Evolutionary conservation across 2,113 vertebrate genomes (phyloP), one percentile per base, ranked within the genome.

Genomic region (Dolichallabes microphthalmus): DNA sequence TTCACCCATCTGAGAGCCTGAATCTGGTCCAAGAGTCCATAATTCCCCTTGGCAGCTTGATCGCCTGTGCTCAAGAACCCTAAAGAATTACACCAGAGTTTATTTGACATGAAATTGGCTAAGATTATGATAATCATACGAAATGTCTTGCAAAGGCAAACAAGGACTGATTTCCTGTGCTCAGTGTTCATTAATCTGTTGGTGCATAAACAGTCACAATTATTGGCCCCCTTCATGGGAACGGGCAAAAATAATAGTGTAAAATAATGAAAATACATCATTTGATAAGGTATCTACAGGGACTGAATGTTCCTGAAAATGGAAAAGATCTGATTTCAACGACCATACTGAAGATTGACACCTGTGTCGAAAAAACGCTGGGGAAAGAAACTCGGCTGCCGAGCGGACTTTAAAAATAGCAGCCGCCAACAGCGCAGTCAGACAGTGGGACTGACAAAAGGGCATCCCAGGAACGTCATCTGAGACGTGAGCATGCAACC

Each of bases 21-120:
- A 89, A 99, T 99, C 94, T 99, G 98, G 85, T 99, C 98, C 89
- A 99, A 93, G 69, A 99, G 91, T 69, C 98, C 98, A 0, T 98
- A 99, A 92, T 99, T 99, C 63, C 98, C 98, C 89, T 97, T 97
- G 39, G 98, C 98, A 10, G 98, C 97, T 92, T 98, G 97, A 90
- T 99, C 98, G 0, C 98, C 98, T 3, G 98, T 99, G 82, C 98
- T 99, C 58, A 99, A 91, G 90, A 99, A 99, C 13, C 98, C 98
- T 99, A 86, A 71, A 58, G 82, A 66, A 77, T 35, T 79, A 30
- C 10, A 58, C 27, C 4, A 6, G 3, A 15, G 13, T 82, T 82
- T 57, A 76, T 32, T 77, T 22, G 20, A 57, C 15, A 55, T 58
- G n/a, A n/a, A 35, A 69, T 50, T 64, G 9, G 6, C 73, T 64